These are phyloP conservation scores for Otolemur garnettii DNA, from an alignment of 2,113 vertebrate species.

Conservation along the genomic window DNA sequence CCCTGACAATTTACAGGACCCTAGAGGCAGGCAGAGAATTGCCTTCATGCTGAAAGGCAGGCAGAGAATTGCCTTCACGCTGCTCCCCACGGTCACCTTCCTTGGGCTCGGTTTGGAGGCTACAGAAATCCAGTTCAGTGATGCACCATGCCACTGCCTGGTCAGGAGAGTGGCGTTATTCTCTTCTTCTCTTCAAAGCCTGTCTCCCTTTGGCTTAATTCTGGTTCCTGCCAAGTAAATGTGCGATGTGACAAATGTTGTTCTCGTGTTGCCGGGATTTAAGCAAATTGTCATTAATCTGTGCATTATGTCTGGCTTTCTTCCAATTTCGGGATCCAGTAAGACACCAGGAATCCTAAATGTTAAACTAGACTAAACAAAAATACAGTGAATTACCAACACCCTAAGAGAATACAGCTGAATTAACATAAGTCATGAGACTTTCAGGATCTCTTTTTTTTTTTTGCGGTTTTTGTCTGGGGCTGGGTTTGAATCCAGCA, in stretches of 20 bases:
- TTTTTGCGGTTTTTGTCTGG: too few relatives aligned
- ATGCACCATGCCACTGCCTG: neutral
- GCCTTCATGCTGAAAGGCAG: neutral
- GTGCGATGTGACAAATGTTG: neutral
- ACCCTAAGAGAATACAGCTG: neutral
- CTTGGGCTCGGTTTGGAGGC: neutral
- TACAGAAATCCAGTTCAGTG: neutral
- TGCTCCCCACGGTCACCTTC: neutral
- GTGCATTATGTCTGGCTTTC: neutral
- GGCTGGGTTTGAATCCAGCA: too few relatives aligned
- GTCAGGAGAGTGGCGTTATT: neutral
- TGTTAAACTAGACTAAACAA: neutral
- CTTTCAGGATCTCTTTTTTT: neutral
- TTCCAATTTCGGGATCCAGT: conserved; percentile 7
- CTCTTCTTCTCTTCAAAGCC: neutral
- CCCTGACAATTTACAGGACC: neutral
- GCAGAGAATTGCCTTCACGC: neutral
- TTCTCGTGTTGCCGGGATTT: neutral
- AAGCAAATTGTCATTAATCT: neutral
- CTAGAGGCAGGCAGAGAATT: neutral
- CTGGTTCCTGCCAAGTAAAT: neutral
- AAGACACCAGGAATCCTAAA: neutral
- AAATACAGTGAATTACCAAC: neutral
- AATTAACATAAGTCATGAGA: neutral
- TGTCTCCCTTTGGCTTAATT: neutral